Conservation (phyloP, 2,888 invertebrate species). For the Aricia artaxerxes region DNA sequence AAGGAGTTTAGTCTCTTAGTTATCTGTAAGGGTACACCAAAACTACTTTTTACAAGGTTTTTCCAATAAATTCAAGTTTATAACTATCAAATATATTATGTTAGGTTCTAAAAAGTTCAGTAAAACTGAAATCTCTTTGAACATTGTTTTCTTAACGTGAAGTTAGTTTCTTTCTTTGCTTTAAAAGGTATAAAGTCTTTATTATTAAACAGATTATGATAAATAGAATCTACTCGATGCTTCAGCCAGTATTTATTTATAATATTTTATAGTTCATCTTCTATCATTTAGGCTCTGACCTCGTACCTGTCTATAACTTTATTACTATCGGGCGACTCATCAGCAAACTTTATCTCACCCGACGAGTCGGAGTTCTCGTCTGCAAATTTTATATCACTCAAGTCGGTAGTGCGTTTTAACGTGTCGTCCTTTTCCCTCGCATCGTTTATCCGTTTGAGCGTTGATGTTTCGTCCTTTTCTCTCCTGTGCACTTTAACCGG, state of each 20-base stretch:
- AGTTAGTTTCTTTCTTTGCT: neutral
- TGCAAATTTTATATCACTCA: conserved; percentile 85
- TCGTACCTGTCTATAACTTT: conserved; percentile 66
- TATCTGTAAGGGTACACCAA: neutral
- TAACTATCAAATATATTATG: neutral
- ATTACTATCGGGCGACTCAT: conserved; percentile 75
- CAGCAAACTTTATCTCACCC: conserved; percentile 71
- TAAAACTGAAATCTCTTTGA: neutral
- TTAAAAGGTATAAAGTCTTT: neutral
- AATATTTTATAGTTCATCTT: neutral
- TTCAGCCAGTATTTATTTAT: neutral
- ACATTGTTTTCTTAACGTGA: too few relatives aligned
- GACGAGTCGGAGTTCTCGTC: conserved; percentile 84
- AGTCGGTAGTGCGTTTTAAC: conserved; percentile 78
- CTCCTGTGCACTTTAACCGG: conserved; percentile 66
- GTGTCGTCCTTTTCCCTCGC: conserved; percentile 83
- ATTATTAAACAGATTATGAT: neutral
- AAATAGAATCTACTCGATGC: neutral
- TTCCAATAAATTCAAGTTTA: neutral
- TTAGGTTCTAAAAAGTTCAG: neutral
- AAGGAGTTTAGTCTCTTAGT: conserved; percentile 16
- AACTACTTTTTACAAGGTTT: neutral
- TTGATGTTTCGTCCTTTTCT: conserved; percentile 59
- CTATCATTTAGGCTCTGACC: conserved; percentile 55
- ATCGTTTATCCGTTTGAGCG: conserved; percentile 83